Base-by-base conservation (phyloP, 2,888 invertebrate species). In the Cryptocephalus primarius region DNA sequence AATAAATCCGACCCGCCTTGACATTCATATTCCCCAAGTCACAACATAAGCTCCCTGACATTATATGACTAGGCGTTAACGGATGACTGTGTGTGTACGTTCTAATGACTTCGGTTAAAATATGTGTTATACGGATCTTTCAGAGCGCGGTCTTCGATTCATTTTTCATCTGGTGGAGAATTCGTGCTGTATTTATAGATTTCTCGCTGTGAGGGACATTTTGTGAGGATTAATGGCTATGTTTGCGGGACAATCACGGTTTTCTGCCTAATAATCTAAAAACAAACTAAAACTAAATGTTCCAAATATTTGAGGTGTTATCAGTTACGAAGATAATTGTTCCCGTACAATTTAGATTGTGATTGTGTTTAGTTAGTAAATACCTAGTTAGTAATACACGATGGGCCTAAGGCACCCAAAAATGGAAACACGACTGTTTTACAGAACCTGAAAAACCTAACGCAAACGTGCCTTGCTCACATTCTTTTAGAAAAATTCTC, bases 71-170 rank as follows among this genome's bases (percentile, higher is more conserved):
- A 47, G 34, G 32, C 47, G 49, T 38, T 47, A 57, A 59, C 57
- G 56, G 57, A 57, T 55, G 57, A 55, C 54, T 52, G 53, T 57
- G 58, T 60, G 57, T 57, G 58, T 58, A 52, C 54, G 57, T 56
- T 55, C 56, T 60, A 60, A 60, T 60, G 59, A 58, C 55, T 55
- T 49, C 40, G 46, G 42, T 50, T 53, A 48, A 55, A 55, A 55
- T 55, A 56, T 55, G 53, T 52, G 55, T 57, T 58, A 55, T 56
- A 56, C 56, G 54, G 53, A 56, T 55, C 55, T 53, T 53, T 55
- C 52, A 49, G 47, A 46, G 47, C 40, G 48, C 33, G 47, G 47
- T 44, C 46, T 50, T 44, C 46, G 50, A 52, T 55, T 48, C 54
- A 57, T 57, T 57, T 57, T 57, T 56, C 57, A 57, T 51, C 49